Evolutionary conservation across 2,797 vertebrate genomes (phyloP).

Genomic region (Poeciliopsis infans): DNA sequence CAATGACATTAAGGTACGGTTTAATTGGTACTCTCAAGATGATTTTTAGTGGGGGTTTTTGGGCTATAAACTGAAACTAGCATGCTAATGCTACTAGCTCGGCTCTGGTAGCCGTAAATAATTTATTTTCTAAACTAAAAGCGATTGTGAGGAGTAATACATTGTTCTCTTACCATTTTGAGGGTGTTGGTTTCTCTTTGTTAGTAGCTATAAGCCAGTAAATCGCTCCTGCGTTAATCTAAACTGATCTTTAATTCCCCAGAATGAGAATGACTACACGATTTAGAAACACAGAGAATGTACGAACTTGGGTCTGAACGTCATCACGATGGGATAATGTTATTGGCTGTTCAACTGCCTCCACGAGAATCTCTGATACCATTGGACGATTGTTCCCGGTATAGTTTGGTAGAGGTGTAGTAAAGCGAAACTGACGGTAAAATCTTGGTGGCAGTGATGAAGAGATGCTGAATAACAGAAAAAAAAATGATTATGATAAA

Average conservation of each 20-base stretch:
- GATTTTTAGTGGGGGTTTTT: neutral
- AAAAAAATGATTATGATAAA: neutral
- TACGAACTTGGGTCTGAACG: accelerated
- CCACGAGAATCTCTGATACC: accelerated
- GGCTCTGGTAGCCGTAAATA: neutral
- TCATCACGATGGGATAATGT: neutral
- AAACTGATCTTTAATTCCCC: conserved; percentile 14
- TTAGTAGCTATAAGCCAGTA: neutral
- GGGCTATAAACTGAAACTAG: neutral
- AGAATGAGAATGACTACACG: conserved; percentile 84
- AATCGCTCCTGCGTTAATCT: neutral
- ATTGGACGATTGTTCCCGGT: conserved; percentile 42
- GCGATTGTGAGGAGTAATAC: accelerated
- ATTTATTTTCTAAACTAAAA: neutral
- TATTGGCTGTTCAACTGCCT: conserved; percentile 43
- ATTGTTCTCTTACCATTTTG: conserved; percentile 2
- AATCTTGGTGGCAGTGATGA: neutral
- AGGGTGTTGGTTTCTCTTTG: neutral
- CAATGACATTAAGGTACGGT: neutral
- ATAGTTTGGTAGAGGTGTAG: conserved; percentile 67
- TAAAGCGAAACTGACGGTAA: conserved; percentile 59
- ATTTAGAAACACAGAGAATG: conserved; percentile 66
- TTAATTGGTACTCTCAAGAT: neutral
- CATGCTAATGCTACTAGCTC: conserved; percentile 41
- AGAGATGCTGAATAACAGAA: neutral